Base-by-base conservation (phyloP, 2,797 vertebrate species). In the Eutrigla gurnardus region DNA sequence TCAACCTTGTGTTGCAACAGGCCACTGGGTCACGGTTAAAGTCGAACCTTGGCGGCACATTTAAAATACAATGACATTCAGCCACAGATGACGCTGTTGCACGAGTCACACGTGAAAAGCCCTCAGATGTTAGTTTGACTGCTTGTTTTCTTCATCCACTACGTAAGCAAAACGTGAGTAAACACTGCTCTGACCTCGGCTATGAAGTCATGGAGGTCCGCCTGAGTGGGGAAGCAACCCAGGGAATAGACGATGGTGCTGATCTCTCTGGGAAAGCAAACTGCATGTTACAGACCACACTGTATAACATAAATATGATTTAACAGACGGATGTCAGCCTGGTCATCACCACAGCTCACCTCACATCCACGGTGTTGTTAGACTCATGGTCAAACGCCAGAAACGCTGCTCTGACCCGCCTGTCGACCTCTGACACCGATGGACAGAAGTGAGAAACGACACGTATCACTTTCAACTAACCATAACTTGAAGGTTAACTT, bases 281-380 rank as follows among this genome's bases (percentile, higher is more conserved):
- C 7, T 58, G 36, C n/a, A 52, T 33, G 33, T 60, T 17, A 13
- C 2, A 55, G 9, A 46, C 11, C 33, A 32, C 49, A 55, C 37
- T 4, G 15, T 18, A 32, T 13, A 10, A 50, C 25, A 9, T 18
- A 18, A 4, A 50, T 25, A 25, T 25, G 49, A 25, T 1, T n/a
- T 7, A 47, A n/a, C 3, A 50, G 47, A 7, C 15, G 17, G 17
- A n/a, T 0, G 13, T 3, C 7, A 32, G 46, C 14, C 25, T n/a
- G 39, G 53, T 53, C 35, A 50, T 12, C 45, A 9, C 37, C n/a
- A 9, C 9, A 63, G 25, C 94, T 94, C 91, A 99, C 98, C 97
- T 94, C 85, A 96, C 95, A 87, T 98, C 96, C 88, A 97, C 97
- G 13, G 96, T 97, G 86, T 95, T 94, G 91, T 96, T 96, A 1